Evolutionary conservation across 2,113 vertebrate species (phyloP), one percentile per base, ranked within the genome.

Genomic region (Sylvietta virens): DNA sequence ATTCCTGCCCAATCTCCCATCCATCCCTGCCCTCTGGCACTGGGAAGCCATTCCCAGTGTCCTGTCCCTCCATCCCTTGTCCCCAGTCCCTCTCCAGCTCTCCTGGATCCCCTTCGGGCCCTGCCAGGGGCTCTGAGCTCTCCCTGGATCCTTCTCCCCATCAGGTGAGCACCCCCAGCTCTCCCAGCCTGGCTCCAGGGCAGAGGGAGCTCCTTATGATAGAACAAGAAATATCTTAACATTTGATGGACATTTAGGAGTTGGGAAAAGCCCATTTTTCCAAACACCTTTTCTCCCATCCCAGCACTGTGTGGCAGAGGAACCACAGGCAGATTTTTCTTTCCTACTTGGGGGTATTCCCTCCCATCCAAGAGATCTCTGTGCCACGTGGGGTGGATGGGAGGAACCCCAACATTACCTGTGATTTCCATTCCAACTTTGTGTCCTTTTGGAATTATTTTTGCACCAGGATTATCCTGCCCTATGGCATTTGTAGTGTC

Each of bases 1-100:
- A 80, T 64, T 35, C 3, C 4, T 7, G 1, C 50, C 31, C 50
- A 42, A 3, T 0, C 0, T 71, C 35, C 50, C 76, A 42, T 1
- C 30, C 4, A 39, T 0, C 21, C 30, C 40, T 47, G 10, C 47
- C n/a, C 30, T 53, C 1, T 23, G 7, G 4, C 57, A 71, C 0
- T 30, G 31, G 11, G 5, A 73, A 33, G 21, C 50, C 50, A 57
- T 72, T 50, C 66, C 42, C 31, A 35, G 35, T 7, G 35, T 50
- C 14, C 86, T 72, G 66, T 44, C 58, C 26, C 50, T 33, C 37
- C 61, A 67, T 3, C 0, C 61, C 62, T 21, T 56, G 51, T 44
- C 58, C 76, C 58, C 51, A 57, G 42, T 4, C 51, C 44, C 51
- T 58, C 67, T 58, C 5, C 67, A 73, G 44, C 77, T 88, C 77